Evolutionary conservation across 2,113 vertebrate genomes (phyloP), one percentile per base, ranked within the genome.

Genomic region (Oreochromis tanganicae): DNA sequence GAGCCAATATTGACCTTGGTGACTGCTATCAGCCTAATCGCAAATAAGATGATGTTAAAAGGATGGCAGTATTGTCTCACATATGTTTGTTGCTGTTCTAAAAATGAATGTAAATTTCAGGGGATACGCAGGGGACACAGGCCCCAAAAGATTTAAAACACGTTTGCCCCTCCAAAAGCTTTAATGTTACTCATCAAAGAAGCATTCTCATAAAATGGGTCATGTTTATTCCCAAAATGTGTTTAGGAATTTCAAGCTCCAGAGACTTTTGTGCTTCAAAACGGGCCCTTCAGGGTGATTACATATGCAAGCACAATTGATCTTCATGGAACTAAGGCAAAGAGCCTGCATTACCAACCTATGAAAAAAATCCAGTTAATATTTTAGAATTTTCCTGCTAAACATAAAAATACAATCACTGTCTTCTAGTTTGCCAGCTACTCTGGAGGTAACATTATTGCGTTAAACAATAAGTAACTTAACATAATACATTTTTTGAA

Each of bases 241-340:
- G n/a, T 24, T 71, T 71, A 71, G 24, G 5, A 46, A 46, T 2
- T 73, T 27, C 5, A 14, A 46, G 41, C 11, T 48, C 14, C 21
- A 17, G 68, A 0, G 2, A 46, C 68, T 0, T 48, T 75, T 48
- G 16, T 50, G 71, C 14, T 48, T 48, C 9, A 48, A 50, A 50
- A 75, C 3, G 0, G 4, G 1, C 9, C 21, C 16, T 75, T 48
- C 71, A 7, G 0, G 14, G 10, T 75, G 43, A 75, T 3, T 75
- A 29, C 0, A 50, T 17, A 75, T 32, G 5, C 9, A 75, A 75
- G 9, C 24, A 75, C 12, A 48, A 75, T 7, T 75, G 0, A 46
- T 46, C 41, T 73, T 3, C 71, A 48, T 48, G 68, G 41, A 10
- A 46, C 3, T 29, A 52, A 52, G 17, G 6, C 17, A 52, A 52